These are phyloP conservation scores for Seira sanloemensis DNA, from an alignment of 2,888 invertebrate species.

Conservation along the genomic window DNA sequence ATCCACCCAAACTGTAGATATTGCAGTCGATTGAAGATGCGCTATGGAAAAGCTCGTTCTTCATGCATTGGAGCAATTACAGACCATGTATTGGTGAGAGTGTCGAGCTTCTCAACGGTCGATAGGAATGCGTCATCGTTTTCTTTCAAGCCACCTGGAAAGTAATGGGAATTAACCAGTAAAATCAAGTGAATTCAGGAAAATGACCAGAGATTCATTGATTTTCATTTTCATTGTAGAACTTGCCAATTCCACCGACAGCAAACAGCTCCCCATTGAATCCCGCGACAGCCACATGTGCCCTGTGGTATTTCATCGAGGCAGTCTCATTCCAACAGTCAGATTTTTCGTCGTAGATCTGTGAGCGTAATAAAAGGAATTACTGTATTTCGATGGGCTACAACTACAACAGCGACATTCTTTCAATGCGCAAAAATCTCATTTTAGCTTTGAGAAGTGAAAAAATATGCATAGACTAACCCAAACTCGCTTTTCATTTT, in stretches of 20 bases:
- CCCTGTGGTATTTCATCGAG: constrained; percentile 73
- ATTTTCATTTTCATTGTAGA: neutral
- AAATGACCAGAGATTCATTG: neutral
- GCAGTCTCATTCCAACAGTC: constrained; percentile 74
- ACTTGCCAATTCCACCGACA: constrained; percentile 74
- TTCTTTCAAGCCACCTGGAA: constrained; percentile 71
- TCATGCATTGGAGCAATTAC: constrained; percentile 74
- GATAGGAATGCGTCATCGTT: constrained; percentile 70
- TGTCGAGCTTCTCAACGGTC: constrained; percentile 74
- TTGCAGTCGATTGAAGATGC: constrained; percentile 74
- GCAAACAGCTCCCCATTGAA: constrained; percentile 74
- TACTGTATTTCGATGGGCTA: neutral
- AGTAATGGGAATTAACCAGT: constrained; percentile 6
- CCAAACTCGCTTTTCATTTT: constrained; percentile 74
- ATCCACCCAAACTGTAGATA: constrained; percentile 75
- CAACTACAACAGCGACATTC: too few species aligned
- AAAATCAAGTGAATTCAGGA: neutral
- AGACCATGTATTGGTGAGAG: constrained; percentile 74
- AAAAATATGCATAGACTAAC: too few species aligned
- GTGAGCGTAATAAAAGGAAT: constrained; percentile 9
- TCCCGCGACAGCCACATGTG: constrained; percentile 74
- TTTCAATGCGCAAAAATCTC: too few species aligned
- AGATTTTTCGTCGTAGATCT: constrained; percentile 74
- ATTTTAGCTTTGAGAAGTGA: too few species aligned
- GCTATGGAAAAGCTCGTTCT: constrained; percentile 74